phyloP scores from a whole-genome alignment of 2,888 invertebrate species.

The Eupithecia dodoneata region DNA sequence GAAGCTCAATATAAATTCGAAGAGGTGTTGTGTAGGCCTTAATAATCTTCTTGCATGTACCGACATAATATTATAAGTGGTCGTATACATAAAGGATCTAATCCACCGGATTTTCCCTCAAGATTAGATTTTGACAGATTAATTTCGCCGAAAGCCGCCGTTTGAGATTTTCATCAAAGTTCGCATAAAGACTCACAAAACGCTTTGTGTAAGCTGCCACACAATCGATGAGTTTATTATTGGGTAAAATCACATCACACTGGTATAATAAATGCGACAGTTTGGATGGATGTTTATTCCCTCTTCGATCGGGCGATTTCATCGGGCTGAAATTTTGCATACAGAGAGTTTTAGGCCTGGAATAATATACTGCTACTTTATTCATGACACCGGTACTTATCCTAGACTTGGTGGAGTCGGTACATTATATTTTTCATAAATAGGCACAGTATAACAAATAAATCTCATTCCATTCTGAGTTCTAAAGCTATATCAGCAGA shows the following conservation, averaged over 20 bases:
- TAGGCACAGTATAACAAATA: background rate
- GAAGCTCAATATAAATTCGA: background rate
- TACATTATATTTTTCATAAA: background rate
- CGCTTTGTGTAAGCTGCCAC: background rate
- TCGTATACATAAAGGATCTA: background rate
- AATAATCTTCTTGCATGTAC: background rate
- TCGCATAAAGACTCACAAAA: slow-evolving; percentile 1
- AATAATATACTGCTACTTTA: background rate
- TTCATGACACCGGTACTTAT: background rate
- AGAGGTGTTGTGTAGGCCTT: background rate
- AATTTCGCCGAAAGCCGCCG: slow-evolving; percentile 6
- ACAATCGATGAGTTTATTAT: background rate
- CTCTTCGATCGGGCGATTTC: no score
- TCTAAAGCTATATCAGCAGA: slow-evolving; percentile 83
- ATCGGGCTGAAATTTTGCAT: no score
- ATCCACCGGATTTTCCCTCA: slow-evolving; percentile 1
- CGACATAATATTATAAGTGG: background rate
- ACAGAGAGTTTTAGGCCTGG: no score
- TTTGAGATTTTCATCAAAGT: background rate
- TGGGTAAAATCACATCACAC: no score
- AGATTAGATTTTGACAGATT: slow-evolving; percentile 7
- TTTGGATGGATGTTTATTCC: no score
- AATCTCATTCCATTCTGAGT: background rate
- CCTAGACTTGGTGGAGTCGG: background rate
- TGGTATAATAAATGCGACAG: no score